A percentile compares a stretch with the other conserved stretches of the same genome.
Conservation (phyloP, 2,113 vertebrate species). For the Limnothrissa miodon region DNA sequence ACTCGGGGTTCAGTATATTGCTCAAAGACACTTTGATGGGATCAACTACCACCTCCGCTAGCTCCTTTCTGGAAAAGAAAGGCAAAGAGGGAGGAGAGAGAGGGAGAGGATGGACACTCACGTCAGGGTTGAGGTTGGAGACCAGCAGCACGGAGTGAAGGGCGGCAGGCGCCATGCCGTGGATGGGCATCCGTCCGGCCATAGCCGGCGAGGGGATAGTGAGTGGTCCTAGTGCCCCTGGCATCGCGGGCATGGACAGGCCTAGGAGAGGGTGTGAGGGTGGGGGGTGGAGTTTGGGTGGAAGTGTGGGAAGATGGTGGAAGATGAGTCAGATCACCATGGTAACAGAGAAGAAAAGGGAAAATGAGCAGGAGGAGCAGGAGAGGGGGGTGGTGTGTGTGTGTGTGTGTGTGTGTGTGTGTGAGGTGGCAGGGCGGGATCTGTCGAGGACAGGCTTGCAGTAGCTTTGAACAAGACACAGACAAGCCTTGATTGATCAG, state of each 20-base stretch:
- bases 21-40: too few species aligned
- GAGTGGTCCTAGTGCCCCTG: conserved; percentile 64
- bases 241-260: conserved; percentile 64
- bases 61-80: too few species aligned
- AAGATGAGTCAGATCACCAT: conserved; percentile 10
- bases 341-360: neutral
- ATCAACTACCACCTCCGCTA: too few species aligned
- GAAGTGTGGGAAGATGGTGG: neutral
- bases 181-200: conserved; percentile 62
- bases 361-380: neutral
- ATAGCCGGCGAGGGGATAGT: conserved; percentile 55
- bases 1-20: too few species aligned
- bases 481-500: neutral
- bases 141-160: conserved; percentile 78
- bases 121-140: conserved; percentile 83
- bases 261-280: conserved; percentile 43
- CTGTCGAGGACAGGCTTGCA: too few species aligned
- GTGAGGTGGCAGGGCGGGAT: neutral
- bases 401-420: too few species aligned
- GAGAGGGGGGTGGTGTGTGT: too few species aligned
- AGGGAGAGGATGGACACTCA: conserved; percentile 60
- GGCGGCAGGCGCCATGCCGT: conserved; percentile 51
- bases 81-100: neutral
- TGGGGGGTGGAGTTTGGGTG: neutral
- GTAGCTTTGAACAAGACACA: neutral